A percentile compares a stretch with the other conserved stretches of the same genome.
Evolutionary conservation across 2,888 invertebrate genomes (phyloP).

Genomic region (Amphipoea lucens): DNA sequence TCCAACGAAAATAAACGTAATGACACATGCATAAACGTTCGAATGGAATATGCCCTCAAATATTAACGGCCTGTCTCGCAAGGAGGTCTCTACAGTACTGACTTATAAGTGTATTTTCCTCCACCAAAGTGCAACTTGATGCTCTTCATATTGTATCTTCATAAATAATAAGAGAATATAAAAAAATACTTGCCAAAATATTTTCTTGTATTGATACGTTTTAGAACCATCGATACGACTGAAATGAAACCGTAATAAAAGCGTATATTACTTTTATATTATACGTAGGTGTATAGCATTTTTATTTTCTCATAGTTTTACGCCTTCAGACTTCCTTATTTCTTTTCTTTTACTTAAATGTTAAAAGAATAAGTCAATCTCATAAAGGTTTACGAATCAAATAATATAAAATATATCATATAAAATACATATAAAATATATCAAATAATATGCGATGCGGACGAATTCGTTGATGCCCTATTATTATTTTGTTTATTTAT

Average conservation of each 20-base stretch:
- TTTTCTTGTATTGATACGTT: conserved; percentile 55
- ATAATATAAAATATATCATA: background rate
- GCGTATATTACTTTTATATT: conserved; percentile 26
- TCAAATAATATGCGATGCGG: too few relatives aligned
- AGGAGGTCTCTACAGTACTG: background rate
- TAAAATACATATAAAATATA: too few relatives aligned
- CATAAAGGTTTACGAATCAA: background rate
- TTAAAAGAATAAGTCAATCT: background rate
- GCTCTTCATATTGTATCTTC: conserved; percentile 50
- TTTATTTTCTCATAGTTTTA: conserved; percentile 39
- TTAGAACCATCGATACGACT: conserved; percentile 43
- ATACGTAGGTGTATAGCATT: conserved; percentile 14
- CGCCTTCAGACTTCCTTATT: background rate
- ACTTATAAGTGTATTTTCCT: conserved; percentile 24
- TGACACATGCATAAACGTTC: too few relatives aligned
- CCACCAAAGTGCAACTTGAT: conserved; percentile 49
- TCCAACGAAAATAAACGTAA: too few relatives aligned
- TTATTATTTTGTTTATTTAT: too few relatives aligned
- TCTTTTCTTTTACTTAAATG: conserved; percentile 3
- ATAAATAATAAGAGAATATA: conserved; percentile 63
- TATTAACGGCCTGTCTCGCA: too few relatives aligned
- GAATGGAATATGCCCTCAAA: too few relatives aligned
- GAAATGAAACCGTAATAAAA: conserved; percentile 51
- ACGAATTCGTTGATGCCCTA: too few relatives aligned
- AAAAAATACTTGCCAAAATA: conserved; percentile 53